A percentile compares a stretch with the other conserved stretches of the same genome.
phyloP scores from a whole-genome alignment of 2,113 vertebrate species.

The Mastomys coucha region DNA sequence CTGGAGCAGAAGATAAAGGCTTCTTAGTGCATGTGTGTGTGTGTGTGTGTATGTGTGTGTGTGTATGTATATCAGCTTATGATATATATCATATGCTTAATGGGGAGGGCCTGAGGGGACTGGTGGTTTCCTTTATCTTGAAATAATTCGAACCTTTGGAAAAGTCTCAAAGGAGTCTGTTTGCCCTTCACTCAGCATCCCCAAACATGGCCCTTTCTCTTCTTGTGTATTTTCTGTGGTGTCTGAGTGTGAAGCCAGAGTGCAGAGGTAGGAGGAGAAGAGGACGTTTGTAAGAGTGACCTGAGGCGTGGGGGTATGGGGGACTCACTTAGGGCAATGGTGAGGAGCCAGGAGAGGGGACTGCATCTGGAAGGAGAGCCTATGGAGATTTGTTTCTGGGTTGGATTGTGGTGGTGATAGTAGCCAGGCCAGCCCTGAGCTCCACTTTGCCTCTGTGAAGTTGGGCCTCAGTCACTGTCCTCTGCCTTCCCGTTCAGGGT shows the following conservation, averaged over 20 bases:
- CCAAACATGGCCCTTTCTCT: neutral
- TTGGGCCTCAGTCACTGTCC: accelerated
- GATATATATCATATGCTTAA: neutral
- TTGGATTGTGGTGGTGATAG: neutral
- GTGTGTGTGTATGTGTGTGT: no score
- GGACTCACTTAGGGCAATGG: no score
- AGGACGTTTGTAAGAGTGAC: neutral
- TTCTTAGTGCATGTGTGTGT: no score
- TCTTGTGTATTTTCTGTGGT: neutral
- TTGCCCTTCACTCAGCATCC: neutral
- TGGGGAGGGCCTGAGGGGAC: neutral
- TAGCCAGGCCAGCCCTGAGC: neutral
- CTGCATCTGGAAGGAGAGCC: neutral
- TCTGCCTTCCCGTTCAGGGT: accelerated
- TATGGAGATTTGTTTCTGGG: no score
- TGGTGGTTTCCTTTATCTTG: neutral
- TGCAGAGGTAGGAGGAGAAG: neutral
- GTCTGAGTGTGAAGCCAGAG: neutral
- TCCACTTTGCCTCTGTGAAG: no score
- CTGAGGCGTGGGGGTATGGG: neutral
- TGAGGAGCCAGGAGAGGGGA: neutral
- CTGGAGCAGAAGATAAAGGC: no score
- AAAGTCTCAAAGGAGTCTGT: neutral
- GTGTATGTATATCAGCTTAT: no score
- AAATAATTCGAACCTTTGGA: neutral